Conservation (phyloP, 2,797 vertebrate species). For the Microhierax caerulescens region DNA sequence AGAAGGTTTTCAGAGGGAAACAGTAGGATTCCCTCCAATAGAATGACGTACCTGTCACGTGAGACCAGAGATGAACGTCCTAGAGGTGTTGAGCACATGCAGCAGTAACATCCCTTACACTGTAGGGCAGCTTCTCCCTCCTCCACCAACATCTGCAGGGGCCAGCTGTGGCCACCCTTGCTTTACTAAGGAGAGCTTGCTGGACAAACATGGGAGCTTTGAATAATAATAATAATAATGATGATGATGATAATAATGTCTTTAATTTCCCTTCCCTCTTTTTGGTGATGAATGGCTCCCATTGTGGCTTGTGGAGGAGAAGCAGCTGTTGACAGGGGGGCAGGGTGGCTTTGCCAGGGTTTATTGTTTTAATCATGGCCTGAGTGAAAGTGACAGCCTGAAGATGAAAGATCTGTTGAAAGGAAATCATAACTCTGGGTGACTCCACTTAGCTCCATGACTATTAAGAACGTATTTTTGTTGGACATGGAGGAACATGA, state of each 20-base stretch:
- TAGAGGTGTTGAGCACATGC: accelerated
- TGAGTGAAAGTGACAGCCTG: conserved; percentile 77
- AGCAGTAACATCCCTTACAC: background rate
- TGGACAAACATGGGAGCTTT: background rate
- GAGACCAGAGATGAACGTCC: background rate
- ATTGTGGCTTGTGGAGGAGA: background rate
- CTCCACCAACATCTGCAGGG: background rate
- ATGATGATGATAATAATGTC: conserved; percentile 6
- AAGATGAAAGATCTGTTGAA: conserved; percentile 76
- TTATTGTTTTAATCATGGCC: conserved; percentile 86
- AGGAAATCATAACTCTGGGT: conserved; percentile 75
- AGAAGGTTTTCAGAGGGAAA: background rate
- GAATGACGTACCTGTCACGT: background rate
- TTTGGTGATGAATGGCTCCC: background rate
- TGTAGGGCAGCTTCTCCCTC: background rate
- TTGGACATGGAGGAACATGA: background rate
- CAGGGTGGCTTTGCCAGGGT: conserved; percentile 67
- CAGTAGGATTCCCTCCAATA: background rate
- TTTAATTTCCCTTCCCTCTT: conserved; percentile 73
- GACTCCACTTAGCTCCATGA: conserved; percentile 70
- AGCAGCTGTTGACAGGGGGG: conserved; percentile 65
- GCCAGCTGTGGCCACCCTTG: background rate
- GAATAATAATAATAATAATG: background rate
- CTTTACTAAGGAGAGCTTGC: background rate
- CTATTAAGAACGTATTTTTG: conserved; percentile 62